These are phyloP conservation scores for Mobula birostris DNA, from an alignment of 2,113 vertebrate species.

Conservation along the genomic window DNA sequence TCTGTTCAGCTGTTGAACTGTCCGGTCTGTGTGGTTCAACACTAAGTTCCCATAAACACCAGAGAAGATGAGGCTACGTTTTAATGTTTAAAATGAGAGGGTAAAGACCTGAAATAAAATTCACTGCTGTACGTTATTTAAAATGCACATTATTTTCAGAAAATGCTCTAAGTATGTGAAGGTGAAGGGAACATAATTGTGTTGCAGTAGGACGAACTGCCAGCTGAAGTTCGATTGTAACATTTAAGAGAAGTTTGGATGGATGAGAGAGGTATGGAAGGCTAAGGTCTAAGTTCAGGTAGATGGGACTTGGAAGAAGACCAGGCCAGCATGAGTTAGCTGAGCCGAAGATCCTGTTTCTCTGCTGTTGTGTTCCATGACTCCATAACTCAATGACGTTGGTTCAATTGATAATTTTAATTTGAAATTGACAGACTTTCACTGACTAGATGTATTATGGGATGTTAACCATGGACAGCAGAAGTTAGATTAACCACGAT, in stretches of 20 bases:
- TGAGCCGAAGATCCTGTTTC: too few species aligned
- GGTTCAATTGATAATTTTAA: not conserved
- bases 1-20: not conserved
- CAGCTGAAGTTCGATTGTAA: too few species aligned
- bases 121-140: not conserved
- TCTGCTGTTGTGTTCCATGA: too few species aligned
- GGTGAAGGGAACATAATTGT: not conserved
- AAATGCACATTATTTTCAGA: not conserved
- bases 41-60: not conserved
- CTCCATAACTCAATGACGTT: not conserved
- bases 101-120: not conserved
- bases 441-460: too few species aligned
- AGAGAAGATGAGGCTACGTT: not conserved
- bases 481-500: too few species aligned
- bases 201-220: too few species aligned
- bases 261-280: too few species aligned
- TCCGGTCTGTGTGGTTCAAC: not conserved
- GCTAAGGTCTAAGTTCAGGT: too few species aligned
- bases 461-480: too few species aligned
- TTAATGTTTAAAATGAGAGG: not conserved
- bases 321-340: too few species aligned
- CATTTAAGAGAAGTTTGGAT: too few species aligned
- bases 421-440: not conserved
- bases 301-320: too few species aligned
- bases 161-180: not conserved